A percentile compares a stretch with the other conserved stretches of the same genome.
These are phyloP conservation scores for Apamea crenata DNA, from an alignment of 2,888 invertebrate species.

Conservation along the genomic window DNA sequence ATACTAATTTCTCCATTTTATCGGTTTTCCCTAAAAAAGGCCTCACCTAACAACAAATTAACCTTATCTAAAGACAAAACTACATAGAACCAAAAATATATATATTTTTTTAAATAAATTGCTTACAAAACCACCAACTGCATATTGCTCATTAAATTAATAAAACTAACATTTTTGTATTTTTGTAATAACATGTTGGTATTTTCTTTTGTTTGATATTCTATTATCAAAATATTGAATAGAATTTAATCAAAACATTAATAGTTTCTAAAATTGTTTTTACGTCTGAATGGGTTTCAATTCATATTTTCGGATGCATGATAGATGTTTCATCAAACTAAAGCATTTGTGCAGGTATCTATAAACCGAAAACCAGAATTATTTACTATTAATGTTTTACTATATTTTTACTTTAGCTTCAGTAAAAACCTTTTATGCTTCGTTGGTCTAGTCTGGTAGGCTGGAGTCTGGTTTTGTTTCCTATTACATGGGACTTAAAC, in stretches of 20 bases:
- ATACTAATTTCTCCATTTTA: not conserved
- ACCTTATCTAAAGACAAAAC: too few relatives aligned
- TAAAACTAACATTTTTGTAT: not conserved
- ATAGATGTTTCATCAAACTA: slow-evolving; percentile 5
- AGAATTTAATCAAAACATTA: not conserved
- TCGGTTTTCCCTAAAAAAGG: not conserved
- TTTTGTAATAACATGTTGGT: not conserved
- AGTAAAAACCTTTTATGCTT: too few relatives aligned
- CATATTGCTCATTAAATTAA: not conserved
- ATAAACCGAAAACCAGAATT: not conserved
- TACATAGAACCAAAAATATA: not conserved
- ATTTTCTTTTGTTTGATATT: not conserved
- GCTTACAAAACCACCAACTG: not conserved
- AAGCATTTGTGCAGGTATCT: not conserved
- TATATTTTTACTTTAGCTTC: not conserved
- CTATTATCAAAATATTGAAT: not conserved
- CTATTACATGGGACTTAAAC: not conserved
- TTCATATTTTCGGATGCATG: not conserved
- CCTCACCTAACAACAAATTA: not conserved
- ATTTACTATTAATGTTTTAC: too few relatives aligned
- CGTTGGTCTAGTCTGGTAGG: too few relatives aligned
- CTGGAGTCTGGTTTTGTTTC: not conserved
- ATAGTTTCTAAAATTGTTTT: slow-evolving; percentile 4
- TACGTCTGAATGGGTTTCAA: not conserved
- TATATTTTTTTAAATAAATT: not conserved